Evolutionary conservation across 2,888 invertebrate genomes (phyloP).

Genomic region (Oithona nana): DNA sequence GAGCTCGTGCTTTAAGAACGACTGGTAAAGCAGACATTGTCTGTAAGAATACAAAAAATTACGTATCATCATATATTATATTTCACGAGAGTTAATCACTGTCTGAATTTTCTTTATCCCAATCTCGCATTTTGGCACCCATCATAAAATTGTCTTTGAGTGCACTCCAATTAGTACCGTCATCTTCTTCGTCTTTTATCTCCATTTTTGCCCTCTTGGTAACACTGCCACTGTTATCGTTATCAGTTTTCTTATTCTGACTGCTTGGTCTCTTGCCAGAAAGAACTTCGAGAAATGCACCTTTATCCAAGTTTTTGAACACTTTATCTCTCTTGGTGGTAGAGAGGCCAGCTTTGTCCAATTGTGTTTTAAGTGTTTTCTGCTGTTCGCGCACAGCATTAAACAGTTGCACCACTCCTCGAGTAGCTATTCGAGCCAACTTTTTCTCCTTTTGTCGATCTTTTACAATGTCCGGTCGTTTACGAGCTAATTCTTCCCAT

Average conservation of each 20-base stretch:
- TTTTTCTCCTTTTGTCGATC: slow-evolving; percentile 56
- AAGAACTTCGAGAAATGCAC: slow-evolving; percentile 28
- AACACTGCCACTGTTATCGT: slow-evolving; percentile 17
- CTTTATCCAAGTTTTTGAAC: slow-evolving; percentile 35
- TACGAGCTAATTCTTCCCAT: slow-evolving; percentile 40
- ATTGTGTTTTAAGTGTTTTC: slow-evolving; percentile 47
- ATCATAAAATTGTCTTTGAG: slow-evolving; percentile 69
- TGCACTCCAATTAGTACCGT: slow-evolving; percentile 32
- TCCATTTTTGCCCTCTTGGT: slow-evolving; percentile 37
- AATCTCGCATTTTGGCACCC: slow-evolving; percentile 57
- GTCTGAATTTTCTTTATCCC: slow-evolving; percentile 56
- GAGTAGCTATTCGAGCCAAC: slow-evolving; percentile 40
- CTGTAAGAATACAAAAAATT: too few relatives aligned
- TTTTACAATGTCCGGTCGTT: slow-evolving; percentile 45
- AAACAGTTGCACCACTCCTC: slow-evolving; percentile 78
- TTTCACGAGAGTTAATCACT: slow-evolving; percentile 28
- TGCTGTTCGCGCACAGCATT: slow-evolving; percentile 76
- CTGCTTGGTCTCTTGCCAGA: slow-evolving; percentile 21
- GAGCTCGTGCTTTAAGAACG: neutral
- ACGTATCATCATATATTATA: too few relatives aligned
- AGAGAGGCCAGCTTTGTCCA: slow-evolving; percentile 40
- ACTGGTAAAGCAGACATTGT: slow-evolving; percentile 1
- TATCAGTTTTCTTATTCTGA: slow-evolving; percentile 12
- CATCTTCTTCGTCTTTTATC: slow-evolving; percentile 23
- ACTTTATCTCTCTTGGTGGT: slow-evolving; percentile 56